Base-by-base conservation (phyloP, 2,113 vertebrate species). In the Typhlomys cinereus region DNA sequence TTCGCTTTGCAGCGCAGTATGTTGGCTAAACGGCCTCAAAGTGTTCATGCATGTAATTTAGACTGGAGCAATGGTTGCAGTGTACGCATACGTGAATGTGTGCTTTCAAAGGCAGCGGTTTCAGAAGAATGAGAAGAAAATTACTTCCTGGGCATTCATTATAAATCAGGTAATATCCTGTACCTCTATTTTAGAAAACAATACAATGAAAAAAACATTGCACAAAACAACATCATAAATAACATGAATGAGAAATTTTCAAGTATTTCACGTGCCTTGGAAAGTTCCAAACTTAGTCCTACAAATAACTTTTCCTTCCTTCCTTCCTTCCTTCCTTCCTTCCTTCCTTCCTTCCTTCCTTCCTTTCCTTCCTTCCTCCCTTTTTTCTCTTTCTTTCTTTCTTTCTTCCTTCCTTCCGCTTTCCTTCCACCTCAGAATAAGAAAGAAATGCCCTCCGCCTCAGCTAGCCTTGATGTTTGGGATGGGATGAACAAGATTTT, bases 171-270 rank as follows among this genome's bases (percentile, higher is more conserved):
- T 57, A 87, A 59, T 41, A 62, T 25, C 74, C 82, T 71, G 52
- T 76, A 87, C 88, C 88, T 94, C 85, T 46, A 10, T 36, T n/a
- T 94, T 95, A 92, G 34, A 91, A 94, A 91, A 95, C 57, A 62
- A 91, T n/a, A 76, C 79, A 84, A 41, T 84, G 70, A 92, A 92
- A 95, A 91, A 76, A 91, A 87, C 62, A 93, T 15, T 73, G 13
- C 90, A 94, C 52, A 95, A 92, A 93, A 94, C 25, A 64, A 44
- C 89, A 76, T 86, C 91, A 87, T 92, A 95, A 93, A 92, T 92
- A 95, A 96, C 86, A 94, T 13, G 82, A 95, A 90, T 88, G 94
- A 92, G 80, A 90, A 92, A 80, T 89, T 89, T 95, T 96, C 96
- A 95, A 95, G 96, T 96, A 93, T 92, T 91, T 92, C 50, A 57